Evolutionary conservation across 2,888 invertebrate genomes (phyloP), one percentile per base, ranked within the genome.

Genomic region (Lasioglossum figueresi): DNA sequence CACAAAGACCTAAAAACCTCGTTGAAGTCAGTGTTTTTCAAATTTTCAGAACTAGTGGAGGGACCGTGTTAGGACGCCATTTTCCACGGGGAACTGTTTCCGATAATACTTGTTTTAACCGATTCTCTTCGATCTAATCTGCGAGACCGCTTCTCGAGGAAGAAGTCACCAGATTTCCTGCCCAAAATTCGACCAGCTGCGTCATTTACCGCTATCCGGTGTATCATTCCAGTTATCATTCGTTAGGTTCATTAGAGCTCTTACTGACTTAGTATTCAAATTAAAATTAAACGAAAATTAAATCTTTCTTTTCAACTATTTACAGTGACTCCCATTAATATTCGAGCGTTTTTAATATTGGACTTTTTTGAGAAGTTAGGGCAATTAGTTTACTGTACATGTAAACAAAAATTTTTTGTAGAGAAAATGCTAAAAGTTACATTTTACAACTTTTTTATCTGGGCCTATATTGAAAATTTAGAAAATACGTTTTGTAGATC

Each of bases 1-100:
- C 31, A 31, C 31, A 76, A 79, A 63, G 82, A 87, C 82, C 86
- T 82, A 82, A 85, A 76, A 56, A 56, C 45, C 75, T 74, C 52
- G 59, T 86, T 86, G 48, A 76, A 86, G 82, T 76, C 79, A 72
- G 79, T 82, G 79, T 73, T 79, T 82, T 82, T 86, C 76, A 82
- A 82, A 73, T 81, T 86, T 82, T 79, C 82, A 78, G 81, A 81
- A 74, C 34, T 81, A 77, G 19, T 31, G 37, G 45, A 59, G 19
- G 43, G 73, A 48, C 23, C 73, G 52, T 52, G 48, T 73, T 73
- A 73, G 45, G 45, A 74, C 56, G 45, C 83, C 52, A 71, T 83
- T 72, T 83, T 63, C 52, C 6, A 59, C 40, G 63, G 77, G 45
- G 19, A 84, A 56, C 27, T 40, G 31, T 76, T 84, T 74, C 59